Base-by-base conservation (phyloP, 2,888 invertebrate genomes). In the Ypsolopha scabrella region DNA sequence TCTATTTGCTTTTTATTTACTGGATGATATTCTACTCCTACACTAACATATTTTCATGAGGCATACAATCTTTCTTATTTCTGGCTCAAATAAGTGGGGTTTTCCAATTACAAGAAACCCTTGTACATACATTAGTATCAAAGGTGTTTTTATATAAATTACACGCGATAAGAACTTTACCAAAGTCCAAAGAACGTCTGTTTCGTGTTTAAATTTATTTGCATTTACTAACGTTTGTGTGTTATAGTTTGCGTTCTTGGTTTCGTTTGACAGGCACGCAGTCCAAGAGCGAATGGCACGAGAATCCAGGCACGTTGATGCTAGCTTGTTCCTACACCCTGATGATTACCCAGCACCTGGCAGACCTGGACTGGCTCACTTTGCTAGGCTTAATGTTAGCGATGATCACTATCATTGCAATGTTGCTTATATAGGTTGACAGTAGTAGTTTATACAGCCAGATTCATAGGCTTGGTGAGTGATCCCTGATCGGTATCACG, bases 321-420 rank as follows among this genome's bases (percentile, higher is more conserved):
- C 87, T 93, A 88, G 92, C 93, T 90, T 92, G 92, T 87, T 89
- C 92, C 68, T 91, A 92, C 87, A 91, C 92, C 70, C 72, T 91
- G 87, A 90, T 91, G 89, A 89, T 90, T 76, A 87, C 89, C 61
- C 90, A 90, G 72, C 90, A 91, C 76, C 80, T 93, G 75, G 90
- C 91, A 69, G 90, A 91, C 65, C 79, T 92, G 81, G 93, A 94
- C 83, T 87, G 92, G 80, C 88, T 93, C 81, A 91, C 92, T 70
- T 86, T 92, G 75, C 88, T 93, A 76, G 91, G 92, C 77, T 88
- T 94, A 72, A 79, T 93, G 73, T 88, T 93, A 76, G 93, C 93
- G 70, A 88, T 93, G 65, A 85, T 92, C 72, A 91, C 91, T 63
- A 89, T 93, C 71, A 88, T 92, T 75, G 91, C 91, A 68, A 89